Conservation (phyloP, 2,888 invertebrate species). For the Leuctra nigra region DNA sequence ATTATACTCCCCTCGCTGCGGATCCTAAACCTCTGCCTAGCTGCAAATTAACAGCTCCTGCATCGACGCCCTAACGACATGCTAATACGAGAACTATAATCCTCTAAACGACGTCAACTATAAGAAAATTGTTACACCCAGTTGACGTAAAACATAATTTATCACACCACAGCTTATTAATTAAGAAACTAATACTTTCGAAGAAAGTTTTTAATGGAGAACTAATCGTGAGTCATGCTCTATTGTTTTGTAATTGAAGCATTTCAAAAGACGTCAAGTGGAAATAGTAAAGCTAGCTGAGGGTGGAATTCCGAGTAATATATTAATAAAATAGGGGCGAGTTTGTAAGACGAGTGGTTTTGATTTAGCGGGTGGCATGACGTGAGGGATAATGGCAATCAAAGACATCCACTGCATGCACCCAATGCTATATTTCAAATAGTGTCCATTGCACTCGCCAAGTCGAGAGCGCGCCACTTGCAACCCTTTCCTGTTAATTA, state of each 20-base stretch:
- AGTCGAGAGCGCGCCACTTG: conserved; percentile 9
- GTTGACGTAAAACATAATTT: background rate
- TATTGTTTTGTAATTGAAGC: background rate
- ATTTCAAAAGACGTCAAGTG: conserved; percentile 4
- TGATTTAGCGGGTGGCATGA: background rate
- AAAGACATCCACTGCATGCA: conserved; percentile 4
- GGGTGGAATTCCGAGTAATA: background rate
- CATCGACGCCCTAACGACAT: conserved; percentile 14
- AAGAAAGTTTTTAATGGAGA: background rate
- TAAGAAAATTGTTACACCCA: background rate
- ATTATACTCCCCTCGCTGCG: background rate
- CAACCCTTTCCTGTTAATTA: conserved; percentile 21
- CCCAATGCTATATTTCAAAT: no score
- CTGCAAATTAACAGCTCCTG: no score
- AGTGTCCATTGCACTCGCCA: no score
- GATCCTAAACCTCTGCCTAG: background rate
- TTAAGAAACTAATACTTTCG: background rate
- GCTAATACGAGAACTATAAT: conserved; percentile 7
- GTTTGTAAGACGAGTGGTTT: background rate
- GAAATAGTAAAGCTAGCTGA: background rate
- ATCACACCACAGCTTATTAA: background rate
- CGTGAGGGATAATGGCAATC: conserved; percentile 2
- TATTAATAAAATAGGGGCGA: conserved; percentile 13
- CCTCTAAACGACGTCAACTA: conserved; percentile 5
- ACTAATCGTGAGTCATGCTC: background rate